phyloP scores from a whole-genome alignment of 2,113 vertebrate genomes.

The Burhinus bistriatus region DNA sequence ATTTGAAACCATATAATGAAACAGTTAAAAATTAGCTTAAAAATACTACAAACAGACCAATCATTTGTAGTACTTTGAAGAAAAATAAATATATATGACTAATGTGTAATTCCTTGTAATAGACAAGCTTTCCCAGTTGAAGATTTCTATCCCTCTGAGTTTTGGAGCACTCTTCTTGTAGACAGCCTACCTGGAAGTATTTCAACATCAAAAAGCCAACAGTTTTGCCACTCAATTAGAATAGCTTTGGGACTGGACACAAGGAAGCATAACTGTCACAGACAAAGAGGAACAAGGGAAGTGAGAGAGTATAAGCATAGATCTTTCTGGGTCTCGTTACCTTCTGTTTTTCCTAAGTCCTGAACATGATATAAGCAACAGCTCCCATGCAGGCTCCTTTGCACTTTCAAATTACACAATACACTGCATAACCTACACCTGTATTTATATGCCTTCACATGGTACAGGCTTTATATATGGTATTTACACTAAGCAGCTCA shows the following conservation, averaged over 20 bases:
- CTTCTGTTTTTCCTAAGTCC: background rate
- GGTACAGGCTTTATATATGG: background rate
- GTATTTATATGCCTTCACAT: background rate
- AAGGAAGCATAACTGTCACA: background rate
- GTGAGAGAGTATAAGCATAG: background rate
- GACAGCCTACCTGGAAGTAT: background rate
- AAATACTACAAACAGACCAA: background rate
- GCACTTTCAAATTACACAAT: background rate
- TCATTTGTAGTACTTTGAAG: background rate
- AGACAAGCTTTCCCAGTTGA: background rate
- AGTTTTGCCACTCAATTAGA: background rate
- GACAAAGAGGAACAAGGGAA: background rate
- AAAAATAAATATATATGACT: background rate
- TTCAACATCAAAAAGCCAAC: background rate
- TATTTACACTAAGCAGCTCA: background rate
- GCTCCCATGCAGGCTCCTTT: background rate
- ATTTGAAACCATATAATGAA: background rate
- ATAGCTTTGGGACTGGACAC: background rate
- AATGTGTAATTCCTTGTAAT: fast-evolving
- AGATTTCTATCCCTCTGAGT: background rate
- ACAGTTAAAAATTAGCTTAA: background rate
- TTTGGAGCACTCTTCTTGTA: background rate
- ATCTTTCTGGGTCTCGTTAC: background rate
- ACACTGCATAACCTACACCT: background rate
- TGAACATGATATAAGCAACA: background rate